These are phyloP conservation scores for Cathartes aura DNA, from an alignment of 2,113 vertebrate genomes.

Conservation along the genomic window DNA sequence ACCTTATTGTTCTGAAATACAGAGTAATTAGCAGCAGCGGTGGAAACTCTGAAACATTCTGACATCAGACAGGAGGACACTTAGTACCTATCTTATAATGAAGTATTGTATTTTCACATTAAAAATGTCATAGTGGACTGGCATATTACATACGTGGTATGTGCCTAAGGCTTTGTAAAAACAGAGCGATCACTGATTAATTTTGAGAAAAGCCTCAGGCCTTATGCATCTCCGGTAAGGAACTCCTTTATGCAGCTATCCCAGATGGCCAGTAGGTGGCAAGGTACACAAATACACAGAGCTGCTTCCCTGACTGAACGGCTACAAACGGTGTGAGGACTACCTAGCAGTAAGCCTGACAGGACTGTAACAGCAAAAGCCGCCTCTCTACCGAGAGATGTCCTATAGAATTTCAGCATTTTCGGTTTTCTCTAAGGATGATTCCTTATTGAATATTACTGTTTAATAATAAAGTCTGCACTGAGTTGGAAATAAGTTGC, in stretches of 20 bases:
- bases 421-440: fast-evolving
- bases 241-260: not conserved
- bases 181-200: not conserved
- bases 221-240: not conserved
- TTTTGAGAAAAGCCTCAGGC: not conserved
- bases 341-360: not conserved
- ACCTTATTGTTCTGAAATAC: not conserved
- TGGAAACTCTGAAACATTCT: not conserved
- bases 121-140: fast-evolving
- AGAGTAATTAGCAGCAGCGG: not conserved
- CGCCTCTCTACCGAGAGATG: fast-evolving
- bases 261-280: slow-evolving; percentile 75
- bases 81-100: not conserved
- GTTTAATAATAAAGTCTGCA: not conserved
- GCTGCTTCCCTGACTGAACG: fast-evolving
- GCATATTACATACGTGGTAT: fast-evolving
- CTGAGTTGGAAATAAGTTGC: not conserved
- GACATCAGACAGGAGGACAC: not conserved
- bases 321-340: fast-evolving
- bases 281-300: slow-evolving; percentile 49
- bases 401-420: not conserved
- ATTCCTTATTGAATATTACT: fast-evolving
- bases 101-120: not conserved
- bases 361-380: too few relatives aligned
- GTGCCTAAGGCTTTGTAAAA: not conserved